Evolutionary conservation across 1,140 invertebrate species (phyloP).

Genomic region (Phymastichus coffea): DNA sequence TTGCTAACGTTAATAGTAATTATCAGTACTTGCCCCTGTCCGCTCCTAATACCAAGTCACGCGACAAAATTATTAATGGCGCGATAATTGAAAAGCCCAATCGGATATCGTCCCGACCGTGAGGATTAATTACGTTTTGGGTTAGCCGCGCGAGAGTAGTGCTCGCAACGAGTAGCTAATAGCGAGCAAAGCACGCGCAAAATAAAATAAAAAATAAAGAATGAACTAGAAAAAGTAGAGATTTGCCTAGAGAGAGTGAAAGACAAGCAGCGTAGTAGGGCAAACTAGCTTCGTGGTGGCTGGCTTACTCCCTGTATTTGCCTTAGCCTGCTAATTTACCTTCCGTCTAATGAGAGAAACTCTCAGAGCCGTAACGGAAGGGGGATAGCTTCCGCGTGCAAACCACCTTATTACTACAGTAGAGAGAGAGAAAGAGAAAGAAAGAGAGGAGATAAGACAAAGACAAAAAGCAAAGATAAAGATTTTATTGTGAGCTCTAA

Average conservation of each 20-base stretch:
- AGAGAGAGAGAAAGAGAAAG: background rate
- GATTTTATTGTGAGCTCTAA: conserved; percentile 22
- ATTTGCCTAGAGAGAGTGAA: conserved; percentile 23
- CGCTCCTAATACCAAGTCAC: no score
- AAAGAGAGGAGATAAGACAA: background rate
- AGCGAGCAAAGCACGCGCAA: no score
- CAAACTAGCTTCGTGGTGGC: no score
- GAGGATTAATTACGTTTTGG: no score
- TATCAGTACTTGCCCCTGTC: background rate
- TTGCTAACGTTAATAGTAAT: background rate
- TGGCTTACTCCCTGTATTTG: conserved; percentile 4
- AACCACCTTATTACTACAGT: background rate
- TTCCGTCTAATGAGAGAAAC: conserved; percentile 24
- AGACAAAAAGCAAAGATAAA: conserved; percentile 20
- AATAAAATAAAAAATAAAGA: conserved; percentile 15
- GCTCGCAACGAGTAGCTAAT: no score
- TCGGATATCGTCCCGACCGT: no score
- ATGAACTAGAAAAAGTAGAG: no score
- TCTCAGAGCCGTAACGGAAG: background rate
- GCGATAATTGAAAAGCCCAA: background rate
- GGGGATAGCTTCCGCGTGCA: background rate
- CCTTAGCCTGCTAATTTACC: conserved; percentile 24
- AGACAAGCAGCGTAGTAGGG: conserved; percentile 1
- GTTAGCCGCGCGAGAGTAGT: no score
- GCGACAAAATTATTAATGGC: background rate